Percentiles rank a stretch among this genome's conserved stretches.
These are phyloP conservation scores for Tychaedon coryphoeus DNA, from an alignment of 2,113 vertebrate genomes.

Conservation along the genomic window DNA sequence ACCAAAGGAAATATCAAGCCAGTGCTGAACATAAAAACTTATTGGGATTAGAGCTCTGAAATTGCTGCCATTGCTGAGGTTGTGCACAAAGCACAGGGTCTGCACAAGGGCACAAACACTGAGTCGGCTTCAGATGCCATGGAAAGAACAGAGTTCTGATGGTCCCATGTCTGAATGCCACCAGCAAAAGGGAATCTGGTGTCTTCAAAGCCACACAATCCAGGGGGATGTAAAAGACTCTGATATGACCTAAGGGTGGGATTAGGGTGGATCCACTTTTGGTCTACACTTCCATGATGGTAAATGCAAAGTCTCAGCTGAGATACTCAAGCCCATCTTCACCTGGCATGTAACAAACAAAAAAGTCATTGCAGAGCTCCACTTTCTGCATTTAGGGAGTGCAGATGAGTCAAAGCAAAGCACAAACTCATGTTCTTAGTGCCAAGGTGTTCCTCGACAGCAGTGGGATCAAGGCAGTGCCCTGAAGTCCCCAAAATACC, in stretches of 20 bases:
- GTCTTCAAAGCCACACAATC: neutral
- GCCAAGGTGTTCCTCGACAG: neutral
- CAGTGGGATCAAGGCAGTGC: neutral
- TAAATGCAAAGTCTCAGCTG: neutral
- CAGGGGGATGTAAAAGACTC: neutral
- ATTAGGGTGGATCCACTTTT: neutral
- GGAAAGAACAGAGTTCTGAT: neutral
- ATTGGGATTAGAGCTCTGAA: neutral
- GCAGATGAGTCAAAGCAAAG: neutral
- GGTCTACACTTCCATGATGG: fast-evolving
- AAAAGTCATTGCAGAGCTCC: neutral
- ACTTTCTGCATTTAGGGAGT: neutral
- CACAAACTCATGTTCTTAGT: neutral
- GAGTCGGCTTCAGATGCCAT: neutral
- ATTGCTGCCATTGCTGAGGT: neutral
- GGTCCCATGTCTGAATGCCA: neutral
- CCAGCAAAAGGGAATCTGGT: neutral
- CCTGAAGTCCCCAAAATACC: neutral
- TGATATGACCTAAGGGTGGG: neutral
- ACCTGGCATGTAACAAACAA: neutral
- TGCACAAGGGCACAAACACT: neutral
- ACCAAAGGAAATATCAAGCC: constrained; percentile 45
- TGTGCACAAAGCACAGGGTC: constrained; percentile 8
- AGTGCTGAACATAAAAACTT: constrained; percentile 38
- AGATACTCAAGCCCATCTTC: neutral